Conservation (phyloP, 2,113 vertebrate species). For the Felis catus region F.catus_Fca126_mat1.0 CM031419.1:28051001-28051500, state of each 20-base stretch:
- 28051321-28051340: not conserved
- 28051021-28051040: constrained; percentile 69
- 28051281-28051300: fast-evolving
- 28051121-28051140: constrained; percentile 6
- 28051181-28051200: not conserved
- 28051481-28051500: not conserved
- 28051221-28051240: not conserved
- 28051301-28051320: not conserved
- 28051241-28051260: not conserved
- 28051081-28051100: not conserved
- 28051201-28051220: not conserved
- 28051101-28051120: not conserved
- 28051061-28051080: not conserved
- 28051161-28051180: not conserved
- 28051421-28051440: not conserved
- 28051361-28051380: not conserved
- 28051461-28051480: not conserved
- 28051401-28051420: not conserved
- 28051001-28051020: constrained; percentile 59
- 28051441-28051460: not conserved
- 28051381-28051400: not conserved
- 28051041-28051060: constrained; percentile 71
- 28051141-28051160: not conserved
- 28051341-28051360: fast-evolving
- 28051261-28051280: not conserved